Evolutionary conservation across 2,888 invertebrate species (phyloP).

Genomic region (Loripinus fragilis): DNA sequence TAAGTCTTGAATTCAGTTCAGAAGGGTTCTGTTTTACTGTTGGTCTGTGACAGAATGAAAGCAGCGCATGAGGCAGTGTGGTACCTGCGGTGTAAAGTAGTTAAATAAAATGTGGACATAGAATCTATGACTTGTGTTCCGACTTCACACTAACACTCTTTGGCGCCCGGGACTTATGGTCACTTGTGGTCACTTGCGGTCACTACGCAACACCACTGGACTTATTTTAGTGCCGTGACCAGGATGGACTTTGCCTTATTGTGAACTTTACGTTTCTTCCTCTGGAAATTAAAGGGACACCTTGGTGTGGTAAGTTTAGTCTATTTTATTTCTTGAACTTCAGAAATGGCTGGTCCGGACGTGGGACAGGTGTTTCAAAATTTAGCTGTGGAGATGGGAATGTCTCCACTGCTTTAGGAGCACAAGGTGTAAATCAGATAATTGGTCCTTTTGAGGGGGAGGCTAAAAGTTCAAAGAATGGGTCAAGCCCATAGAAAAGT

Average conservation of each 20-base stretch:
- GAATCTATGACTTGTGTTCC: too few relatives aligned
- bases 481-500: too few relatives aligned
- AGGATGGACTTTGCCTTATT: neutral
- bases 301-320: neutral
- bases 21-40: too few relatives aligned
- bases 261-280: neutral
- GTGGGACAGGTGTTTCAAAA: neutral
- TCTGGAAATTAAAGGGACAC: neutral
- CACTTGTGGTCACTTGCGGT: neutral
- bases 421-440: neutral
- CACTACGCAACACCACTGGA: neutral
- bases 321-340: neutral
- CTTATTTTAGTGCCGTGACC: neutral
- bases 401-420: neutral
- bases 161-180: too few relatives aligned
- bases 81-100: too few relatives aligned
- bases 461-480: too few relatives aligned
- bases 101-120: too few relatives aligned
- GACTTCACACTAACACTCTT: too few relatives aligned
- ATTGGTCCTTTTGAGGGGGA: neutral
- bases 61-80: too few relatives aligned
- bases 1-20: too few relatives aligned
- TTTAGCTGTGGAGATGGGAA: neutral
- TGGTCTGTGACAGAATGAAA: too few relatives aligned
- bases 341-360: neutral